A percentile compares a stretch with the other conserved stretches of the same genome.
Evolutionary conservation across 2,113 vertebrate genomes (phyloP).

Genomic region (Catagonus wagneri): DNA sequence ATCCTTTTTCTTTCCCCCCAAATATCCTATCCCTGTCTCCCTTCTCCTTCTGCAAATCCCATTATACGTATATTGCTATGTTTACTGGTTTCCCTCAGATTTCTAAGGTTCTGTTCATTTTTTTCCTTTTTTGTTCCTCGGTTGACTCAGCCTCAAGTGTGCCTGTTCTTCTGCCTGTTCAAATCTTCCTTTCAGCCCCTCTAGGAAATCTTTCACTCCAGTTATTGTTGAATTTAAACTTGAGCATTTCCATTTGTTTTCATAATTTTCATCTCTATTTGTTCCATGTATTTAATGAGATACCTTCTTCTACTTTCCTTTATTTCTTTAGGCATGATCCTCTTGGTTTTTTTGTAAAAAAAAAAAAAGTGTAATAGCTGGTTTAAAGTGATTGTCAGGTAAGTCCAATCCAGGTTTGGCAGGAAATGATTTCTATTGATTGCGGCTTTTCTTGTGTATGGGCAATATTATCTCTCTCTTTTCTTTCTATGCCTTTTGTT

Average conservation of each 20-base stretch:
- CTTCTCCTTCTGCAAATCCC: neutral
- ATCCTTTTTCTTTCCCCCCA: too few species aligned
- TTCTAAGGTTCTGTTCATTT: neutral
- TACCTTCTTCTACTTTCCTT: neutral
- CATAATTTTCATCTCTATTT: neutral
- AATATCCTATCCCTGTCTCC: neutral
- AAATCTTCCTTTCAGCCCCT: too few species aligned
- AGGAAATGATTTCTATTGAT: neutral
- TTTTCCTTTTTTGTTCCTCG: neutral
- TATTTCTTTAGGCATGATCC: neutral
- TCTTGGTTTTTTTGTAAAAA: neutral
- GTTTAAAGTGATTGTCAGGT: neutral
- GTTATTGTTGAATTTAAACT: neutral
- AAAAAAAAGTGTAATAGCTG: neutral
- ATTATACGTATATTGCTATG: neutral
- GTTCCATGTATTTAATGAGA: neutral
- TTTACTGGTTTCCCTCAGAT: neutral
- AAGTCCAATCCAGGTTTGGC: neutral
- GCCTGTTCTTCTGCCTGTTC: neutral
- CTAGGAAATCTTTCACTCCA: neutral
- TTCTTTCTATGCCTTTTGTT: neutral
- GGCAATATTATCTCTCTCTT: neutral
- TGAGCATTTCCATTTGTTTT: neutral
- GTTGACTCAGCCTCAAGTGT: neutral
- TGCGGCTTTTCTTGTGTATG: neutral